Conservation (phyloP, 2,797 vertebrate species). For the Oreortyx pictus region DNA sequence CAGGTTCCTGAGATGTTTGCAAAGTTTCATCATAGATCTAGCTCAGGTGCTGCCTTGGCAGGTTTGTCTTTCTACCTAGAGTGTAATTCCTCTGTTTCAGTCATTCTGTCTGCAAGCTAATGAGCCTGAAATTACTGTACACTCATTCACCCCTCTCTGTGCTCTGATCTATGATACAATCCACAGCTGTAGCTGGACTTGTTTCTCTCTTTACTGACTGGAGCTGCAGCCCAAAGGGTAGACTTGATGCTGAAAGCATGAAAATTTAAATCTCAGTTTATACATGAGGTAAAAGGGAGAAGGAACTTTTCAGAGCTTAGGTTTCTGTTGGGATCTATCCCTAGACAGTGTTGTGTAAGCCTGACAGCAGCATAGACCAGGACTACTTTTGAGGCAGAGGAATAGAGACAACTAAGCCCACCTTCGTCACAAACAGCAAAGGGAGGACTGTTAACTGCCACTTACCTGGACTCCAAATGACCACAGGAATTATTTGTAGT, state of each 20-base stretch:
- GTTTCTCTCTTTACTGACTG: neutral
- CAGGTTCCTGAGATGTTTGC: constrained; percentile 21
- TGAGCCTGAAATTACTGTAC: neutral
- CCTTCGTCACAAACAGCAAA: neutral
- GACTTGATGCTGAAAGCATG: neutral
- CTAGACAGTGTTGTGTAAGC: neutral
- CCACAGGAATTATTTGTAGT: neutral
- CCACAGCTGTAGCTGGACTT: neutral
- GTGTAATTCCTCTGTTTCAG: constrained; percentile 41
- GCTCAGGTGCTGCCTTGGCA: constrained; percentile 14
- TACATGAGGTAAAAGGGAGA: neutral
- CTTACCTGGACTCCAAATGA: neutral
- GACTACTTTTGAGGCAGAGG: neutral
- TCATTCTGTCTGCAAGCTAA: neutral
- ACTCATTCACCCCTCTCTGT: neutral
- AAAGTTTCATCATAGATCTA: neutral
- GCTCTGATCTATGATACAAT: neutral
- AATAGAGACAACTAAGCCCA: neutral
- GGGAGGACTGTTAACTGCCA: neutral
- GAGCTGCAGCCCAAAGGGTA: neutral
- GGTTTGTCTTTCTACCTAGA: constrained; percentile 22
- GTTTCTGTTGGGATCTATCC: neutral
- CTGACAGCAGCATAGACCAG: neutral
- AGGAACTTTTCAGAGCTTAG: neutral
- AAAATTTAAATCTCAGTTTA: constrained; percentile 1